These are phyloP conservation scores for Uromys caudimaculatus DNA, from an alignment of 2,797 vertebrate genomes.

Conservation along the genomic window DNA sequence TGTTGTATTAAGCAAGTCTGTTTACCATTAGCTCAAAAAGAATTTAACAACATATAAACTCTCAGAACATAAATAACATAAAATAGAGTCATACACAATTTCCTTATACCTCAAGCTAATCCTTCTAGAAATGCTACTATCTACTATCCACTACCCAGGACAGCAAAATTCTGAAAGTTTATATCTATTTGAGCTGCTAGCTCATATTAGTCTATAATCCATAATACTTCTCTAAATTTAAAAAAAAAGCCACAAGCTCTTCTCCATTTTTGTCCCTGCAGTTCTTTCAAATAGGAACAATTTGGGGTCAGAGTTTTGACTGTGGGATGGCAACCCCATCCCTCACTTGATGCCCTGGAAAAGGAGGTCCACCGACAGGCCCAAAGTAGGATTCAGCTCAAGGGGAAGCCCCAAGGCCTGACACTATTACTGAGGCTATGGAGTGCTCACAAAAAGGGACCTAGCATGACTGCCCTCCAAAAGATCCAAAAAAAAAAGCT, in stretches of 20 bases:
- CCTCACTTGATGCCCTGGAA: no score
- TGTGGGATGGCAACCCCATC: no score
- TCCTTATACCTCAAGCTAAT: slow-evolving; percentile 18
- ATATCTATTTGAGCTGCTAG: not conserved
- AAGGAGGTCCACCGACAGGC: no score
- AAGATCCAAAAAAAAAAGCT: no score
- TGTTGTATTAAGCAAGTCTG: not conserved
- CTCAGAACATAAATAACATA: not conserved
- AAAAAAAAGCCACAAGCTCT: not conserved
- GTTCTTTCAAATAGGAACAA: no score
- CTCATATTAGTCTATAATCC: not conserved
- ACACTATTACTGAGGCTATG: no score
- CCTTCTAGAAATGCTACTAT: not conserved
- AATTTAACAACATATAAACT: not conserved
- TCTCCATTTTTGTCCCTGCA: no score
- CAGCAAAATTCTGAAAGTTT: slow-evolving; percentile 32
- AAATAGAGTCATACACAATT: not conserved
- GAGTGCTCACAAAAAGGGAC: no score
- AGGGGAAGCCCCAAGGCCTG: no score
- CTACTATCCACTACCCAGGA: not conserved
- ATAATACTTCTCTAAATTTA: slow-evolving; percentile 20
- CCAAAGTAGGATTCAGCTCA: no score
- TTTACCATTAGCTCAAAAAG: slow-evolving; percentile 5
- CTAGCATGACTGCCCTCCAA: no score
- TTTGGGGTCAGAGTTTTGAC: no score